phyloP scores from a whole-genome alignment of 2,113 vertebrate genomes.

The Galbula dea region DNA sequence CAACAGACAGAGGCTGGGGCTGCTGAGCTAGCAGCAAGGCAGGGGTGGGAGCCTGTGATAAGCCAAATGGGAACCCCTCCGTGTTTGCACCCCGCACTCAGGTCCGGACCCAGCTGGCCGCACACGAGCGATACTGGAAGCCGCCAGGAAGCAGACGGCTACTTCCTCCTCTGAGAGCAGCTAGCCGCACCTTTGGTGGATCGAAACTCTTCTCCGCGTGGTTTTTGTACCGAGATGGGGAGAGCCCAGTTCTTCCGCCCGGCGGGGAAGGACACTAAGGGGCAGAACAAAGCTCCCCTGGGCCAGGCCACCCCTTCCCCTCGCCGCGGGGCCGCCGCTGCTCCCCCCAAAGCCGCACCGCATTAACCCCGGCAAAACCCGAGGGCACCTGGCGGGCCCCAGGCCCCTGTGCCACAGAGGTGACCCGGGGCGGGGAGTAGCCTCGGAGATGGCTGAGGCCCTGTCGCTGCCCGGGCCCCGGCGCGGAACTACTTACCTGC shows the following conservation, averaged over 20 bases:
- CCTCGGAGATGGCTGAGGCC: background rate
- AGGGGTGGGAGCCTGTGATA: background rate
- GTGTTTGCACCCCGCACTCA: background rate
- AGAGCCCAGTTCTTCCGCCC: background rate
- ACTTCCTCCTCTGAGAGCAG: background rate
- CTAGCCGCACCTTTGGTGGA: background rate
- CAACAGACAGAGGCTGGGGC: background rate
- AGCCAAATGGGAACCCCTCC: background rate
- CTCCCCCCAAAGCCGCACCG: background rate
- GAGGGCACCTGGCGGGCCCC: background rate
- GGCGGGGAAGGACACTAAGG: too few species aligned
- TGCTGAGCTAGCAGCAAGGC: background rate
- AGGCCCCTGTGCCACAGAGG: too few species aligned
- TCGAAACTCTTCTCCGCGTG: background rate
- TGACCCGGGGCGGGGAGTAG: background rate
- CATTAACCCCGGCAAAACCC: background rate
- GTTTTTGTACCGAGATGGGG: background rate
- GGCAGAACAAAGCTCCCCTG: background rate
- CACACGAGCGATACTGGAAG: background rate
- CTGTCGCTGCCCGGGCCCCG: background rate
- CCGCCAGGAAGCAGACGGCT: background rate
- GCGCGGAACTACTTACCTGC: conserved; percentile 66
- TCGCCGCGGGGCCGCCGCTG: background rate
- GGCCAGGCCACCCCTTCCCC: background rate
- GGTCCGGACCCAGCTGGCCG: background rate